Percentiles rank a stretch among this genome's conserved stretches.
Conservation (phyloP, 2,797 vertebrate genomes). For the Lophotriccus pileatus region DNA sequence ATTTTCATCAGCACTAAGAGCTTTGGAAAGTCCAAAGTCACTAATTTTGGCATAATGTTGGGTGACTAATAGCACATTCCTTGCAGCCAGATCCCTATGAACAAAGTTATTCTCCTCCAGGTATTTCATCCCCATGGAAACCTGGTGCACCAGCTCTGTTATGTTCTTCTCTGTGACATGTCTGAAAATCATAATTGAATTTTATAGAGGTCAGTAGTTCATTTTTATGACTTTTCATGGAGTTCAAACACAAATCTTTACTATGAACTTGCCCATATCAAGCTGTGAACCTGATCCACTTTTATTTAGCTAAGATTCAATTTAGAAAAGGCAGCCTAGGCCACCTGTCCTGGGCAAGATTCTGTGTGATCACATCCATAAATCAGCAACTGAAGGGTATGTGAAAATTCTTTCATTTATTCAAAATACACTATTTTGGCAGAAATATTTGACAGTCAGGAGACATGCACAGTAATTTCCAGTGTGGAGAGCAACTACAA, state of each 20-base stretch:
- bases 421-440: background rate
- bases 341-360: background rate
- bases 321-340: background rate
- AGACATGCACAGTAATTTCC: background rate
- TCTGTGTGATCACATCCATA: background rate
- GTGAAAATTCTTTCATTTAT: background rate
- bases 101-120: conserved; percentile 95
- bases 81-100: conserved; percentile 93
- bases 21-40: conserved; percentile 97
- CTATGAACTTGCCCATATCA: background rate
- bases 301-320: background rate
- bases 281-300: background rate
- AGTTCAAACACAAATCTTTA: background rate
- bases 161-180: conserved; percentile 87
- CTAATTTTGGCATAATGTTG: conserved; percentile 99
- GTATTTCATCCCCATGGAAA: conserved; percentile 98
- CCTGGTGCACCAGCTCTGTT: conserved; percentile 95
- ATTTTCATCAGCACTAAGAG: conserved; percentile 87
- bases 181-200: conserved; percentile 71
- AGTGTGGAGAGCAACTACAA: background rate
- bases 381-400: background rate
- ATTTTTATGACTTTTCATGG: conserved; percentile 5
- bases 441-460: background rate
- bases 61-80: conserved; percentile 94
- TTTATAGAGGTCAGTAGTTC: background rate